Evolutionary conservation across 37 sponge, comb jelly and placozoan species (phyloP).

Genomic region (Ianthella basta): DNA sequence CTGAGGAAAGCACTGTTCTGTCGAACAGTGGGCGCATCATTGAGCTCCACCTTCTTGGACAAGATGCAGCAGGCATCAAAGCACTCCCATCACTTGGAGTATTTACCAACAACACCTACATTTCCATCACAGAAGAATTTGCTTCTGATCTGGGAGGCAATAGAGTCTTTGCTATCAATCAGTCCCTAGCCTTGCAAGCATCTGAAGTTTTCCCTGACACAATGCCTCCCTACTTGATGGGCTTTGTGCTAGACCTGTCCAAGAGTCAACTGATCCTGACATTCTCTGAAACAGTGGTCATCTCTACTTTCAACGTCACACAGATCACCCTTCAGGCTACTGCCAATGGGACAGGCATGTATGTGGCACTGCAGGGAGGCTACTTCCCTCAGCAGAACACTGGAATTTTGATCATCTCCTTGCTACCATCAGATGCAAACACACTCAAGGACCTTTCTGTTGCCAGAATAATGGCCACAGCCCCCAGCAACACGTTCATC

Average conservation of each 20-base stretch:
- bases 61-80: slow-evolving; percentile 84
- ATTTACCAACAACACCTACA: slow-evolving; percentile 58
- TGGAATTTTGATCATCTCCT: slow-evolving; percentile 59
- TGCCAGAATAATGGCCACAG: slow-evolving; percentile 58
- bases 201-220: slow-evolving; percentile 55
- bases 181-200: slow-evolving; percentile 52
- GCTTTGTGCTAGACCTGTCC: slow-evolving; percentile 72
- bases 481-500: slow-evolving; percentile 63
- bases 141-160: slow-evolving; percentile 73
- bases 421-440: slow-evolving; percentile 60
- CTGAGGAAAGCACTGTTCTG: slow-evolving; percentile 56
- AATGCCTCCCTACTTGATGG: slow-evolving; percentile 60
- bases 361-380: slow-evolving; percentile 60
- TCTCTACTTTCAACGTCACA: slow-evolving; percentile 53
- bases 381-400: slow-evolving; percentile 54
- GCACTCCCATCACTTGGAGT: slow-evolving; percentile 62
- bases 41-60: slow-evolving; percentile 80
- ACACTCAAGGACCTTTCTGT: slow-evolving; percentile 68
- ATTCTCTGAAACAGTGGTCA: slow-evolving; percentile 86
- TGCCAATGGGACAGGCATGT: slow-evolving; percentile 47
- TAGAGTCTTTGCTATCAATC: slow-evolving; percentile 34
- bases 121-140: slow-evolving; percentile 49
- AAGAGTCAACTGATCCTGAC: slow-evolving; percentile 42
- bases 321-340: slow-evolving; percentile 66
- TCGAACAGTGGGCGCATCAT: slow-evolving; percentile 54